Evolutionary conservation across 2,888 invertebrate genomes (phyloP).

Genomic region (Petrolisthes manimaculis): DNA sequence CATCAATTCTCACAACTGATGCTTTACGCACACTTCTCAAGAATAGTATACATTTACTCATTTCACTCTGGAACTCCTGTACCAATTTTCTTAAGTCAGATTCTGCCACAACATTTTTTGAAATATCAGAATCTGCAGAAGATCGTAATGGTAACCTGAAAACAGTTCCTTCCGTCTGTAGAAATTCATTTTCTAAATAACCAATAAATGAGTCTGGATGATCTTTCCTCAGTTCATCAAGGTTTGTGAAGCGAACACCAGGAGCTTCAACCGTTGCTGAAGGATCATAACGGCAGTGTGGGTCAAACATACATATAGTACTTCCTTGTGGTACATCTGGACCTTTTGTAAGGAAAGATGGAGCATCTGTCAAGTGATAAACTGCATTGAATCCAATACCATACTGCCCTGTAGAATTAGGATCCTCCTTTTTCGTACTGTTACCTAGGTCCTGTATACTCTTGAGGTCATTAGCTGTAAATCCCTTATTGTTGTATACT

Average conservation of each 20-base stretch:
- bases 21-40: conserved; percentile 40
- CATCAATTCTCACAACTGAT: background rate
- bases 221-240: conserved; percentile 28
- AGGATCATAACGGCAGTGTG: conserved; percentile 42
- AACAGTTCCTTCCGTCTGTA: conserved; percentile 31
- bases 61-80: conserved; percentile 30
- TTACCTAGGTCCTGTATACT: conserved; percentile 43
- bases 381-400: conserved; percentile 53
- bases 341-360: conserved; percentile 42
- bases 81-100: background rate
- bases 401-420: conserved; percentile 45
- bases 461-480: conserved; percentile 32
- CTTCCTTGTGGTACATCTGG: conserved; percentile 34
- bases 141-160: conserved; percentile 40
- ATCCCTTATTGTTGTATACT: conserved; percentile 47
- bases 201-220: conserved; percentile 36
- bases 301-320: conserved; percentile 51
- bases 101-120: background rate
- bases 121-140: conserved; percentile 2
- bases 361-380: conserved; percentile 48
- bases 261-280: conserved; percentile 17
- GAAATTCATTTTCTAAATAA: conserved; percentile 3
- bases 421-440: conserved; percentile 39
- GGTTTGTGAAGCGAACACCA: conserved; percentile 26
- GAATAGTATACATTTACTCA: conserved; percentile 35